Evolutionary conservation across 2,888 invertebrate species (phyloP).

Genomic region (Sphecodes monilicornis): DNA sequence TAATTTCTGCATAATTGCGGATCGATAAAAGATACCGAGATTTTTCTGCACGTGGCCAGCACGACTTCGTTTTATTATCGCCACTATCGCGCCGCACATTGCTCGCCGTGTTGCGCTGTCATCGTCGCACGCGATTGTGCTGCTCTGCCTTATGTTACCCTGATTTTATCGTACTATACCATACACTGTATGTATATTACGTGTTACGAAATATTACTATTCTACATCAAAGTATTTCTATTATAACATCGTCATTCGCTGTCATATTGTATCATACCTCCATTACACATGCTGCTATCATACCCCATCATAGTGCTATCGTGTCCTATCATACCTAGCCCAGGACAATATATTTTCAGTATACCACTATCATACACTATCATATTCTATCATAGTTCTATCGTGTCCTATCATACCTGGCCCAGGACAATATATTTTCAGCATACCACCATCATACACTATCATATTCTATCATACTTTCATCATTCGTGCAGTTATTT

Average conservation of each 20-base stretch:
- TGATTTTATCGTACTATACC: background rate
- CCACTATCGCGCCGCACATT: background rate
- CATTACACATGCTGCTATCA: no score
- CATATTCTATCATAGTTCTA: no score
- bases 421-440: no score
- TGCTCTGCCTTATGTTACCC: background rate
- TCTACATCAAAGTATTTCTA: background rate
- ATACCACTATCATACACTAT: no score
- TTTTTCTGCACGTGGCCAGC: background rate
- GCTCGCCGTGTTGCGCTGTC: background rate
- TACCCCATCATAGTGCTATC: no score
- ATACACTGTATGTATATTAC: background rate
- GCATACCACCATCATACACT: no score
- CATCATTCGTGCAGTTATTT: no score
- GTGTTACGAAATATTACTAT: background rate
- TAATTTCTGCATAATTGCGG: conserved; percentile 21
- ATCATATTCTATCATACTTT: no score
- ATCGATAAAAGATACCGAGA: background rate
- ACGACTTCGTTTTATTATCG: background rate
- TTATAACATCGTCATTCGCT: background rate
- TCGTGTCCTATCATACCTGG: no score
- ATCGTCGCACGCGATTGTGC: background rate
- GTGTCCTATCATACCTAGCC: no score
- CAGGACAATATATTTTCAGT: no score
- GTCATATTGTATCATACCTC: no score